Conservation (phyloP, 92 coral and sea anemone species). For the Blastomussa wellsi region DNA sequence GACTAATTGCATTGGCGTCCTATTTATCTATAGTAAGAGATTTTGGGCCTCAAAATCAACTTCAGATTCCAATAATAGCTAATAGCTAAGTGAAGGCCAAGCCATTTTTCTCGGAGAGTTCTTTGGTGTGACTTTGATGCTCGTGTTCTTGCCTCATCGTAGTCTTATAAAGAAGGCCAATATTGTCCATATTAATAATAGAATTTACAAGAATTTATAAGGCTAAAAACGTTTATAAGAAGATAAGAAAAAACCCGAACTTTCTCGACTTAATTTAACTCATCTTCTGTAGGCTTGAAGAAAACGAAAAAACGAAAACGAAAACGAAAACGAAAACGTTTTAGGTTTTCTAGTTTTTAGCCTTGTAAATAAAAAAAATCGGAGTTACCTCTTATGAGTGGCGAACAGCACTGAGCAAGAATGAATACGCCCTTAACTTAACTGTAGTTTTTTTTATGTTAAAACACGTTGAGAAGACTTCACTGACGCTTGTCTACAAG, state of each 20-base stretch:
- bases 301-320: no score
- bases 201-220: no score
- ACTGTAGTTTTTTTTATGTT: not conserved
- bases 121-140: not conserved
- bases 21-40: not conserved
- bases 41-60: not conserved
- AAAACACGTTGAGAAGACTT: not conserved
- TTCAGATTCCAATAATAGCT: no score
- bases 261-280: no score
- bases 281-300: no score
- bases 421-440: not conserved
- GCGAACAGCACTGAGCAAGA: not conserved
- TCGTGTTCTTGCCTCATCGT: not conserved
- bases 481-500: not conserved
- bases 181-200: no score
- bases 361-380: not conserved
- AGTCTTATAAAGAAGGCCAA: not conserved
- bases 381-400: conserved; percentile 12
- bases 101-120: not conserved
- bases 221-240: no score
- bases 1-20: not conserved
- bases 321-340: no score
- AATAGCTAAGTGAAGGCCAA: not conserved
- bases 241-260: no score
- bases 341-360: no score